A percentile compares a stretch with the other conserved stretches of the same genome.
Conservation (phyloP, 1,140 invertebrate genomes). For the Heliconius eleuchia region DNA sequence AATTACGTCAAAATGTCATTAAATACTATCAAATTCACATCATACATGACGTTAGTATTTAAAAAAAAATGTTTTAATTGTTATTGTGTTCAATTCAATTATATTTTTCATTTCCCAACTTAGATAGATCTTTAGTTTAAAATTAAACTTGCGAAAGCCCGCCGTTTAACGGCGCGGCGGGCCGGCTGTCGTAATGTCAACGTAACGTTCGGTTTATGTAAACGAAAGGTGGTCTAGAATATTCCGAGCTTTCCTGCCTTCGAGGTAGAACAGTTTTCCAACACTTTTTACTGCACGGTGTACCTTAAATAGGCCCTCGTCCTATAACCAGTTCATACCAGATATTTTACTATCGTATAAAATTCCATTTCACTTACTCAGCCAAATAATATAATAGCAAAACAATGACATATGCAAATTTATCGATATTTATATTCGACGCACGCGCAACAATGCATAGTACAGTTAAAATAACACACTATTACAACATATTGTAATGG, state of each 20-base stretch:
- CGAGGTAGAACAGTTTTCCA: slow-evolving; percentile 48
- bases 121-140: slow-evolving; percentile 22
- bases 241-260: slow-evolving; percentile 58
- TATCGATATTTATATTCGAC: slow-evolving; percentile 44
- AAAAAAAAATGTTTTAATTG: background rate
- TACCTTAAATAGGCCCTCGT: slow-evolving; percentile 30
- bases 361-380: slow-evolving; percentile 45
- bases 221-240: slow-evolving; percentile 54
- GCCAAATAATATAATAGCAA: slow-evolving; percentile 38
- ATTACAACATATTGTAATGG: background rate
- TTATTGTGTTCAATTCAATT: background rate
- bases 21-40: too few species aligned
- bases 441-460: slow-evolving; percentile 41
- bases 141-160: slow-evolving; percentile 33
- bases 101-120: slow-evolving; percentile 26
- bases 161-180: slow-evolving; percentile 18
- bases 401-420: slow-evolving; percentile 48
- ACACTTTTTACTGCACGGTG: slow-evolving; percentile 32
- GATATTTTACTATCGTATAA: slow-evolving; percentile 16
- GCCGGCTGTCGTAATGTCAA: slow-evolving; percentile 31
- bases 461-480: slow-evolving; percentile 20
- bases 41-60: too few species aligned
- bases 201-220: slow-evolving; percentile 43
- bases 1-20: too few species aligned
- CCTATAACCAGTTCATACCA: slow-evolving; percentile 15